A percentile compares a stretch with the other conserved stretches of the same genome.
phyloP scores from a whole-genome alignment of 2,113 vertebrate species.

The Anser cygnoides region DNA sequence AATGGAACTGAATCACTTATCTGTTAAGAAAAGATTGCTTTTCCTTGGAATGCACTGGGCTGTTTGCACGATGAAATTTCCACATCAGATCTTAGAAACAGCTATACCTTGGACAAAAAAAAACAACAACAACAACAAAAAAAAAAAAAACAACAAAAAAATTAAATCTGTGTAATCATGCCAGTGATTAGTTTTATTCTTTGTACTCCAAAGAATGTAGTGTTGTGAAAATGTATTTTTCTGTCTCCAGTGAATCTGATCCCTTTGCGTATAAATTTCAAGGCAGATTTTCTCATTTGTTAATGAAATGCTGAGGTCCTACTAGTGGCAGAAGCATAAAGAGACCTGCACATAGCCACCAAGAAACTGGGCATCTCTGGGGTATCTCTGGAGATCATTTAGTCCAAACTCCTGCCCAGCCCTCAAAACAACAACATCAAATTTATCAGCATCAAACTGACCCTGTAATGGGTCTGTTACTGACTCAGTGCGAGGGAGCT shows the following conservation, averaged over 20 bases:
- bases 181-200: not conserved
- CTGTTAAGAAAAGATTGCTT: not conserved
- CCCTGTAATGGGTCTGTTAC: not conserved
- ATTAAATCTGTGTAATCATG: not conserved
- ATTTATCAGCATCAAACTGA: not conserved
- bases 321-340: not conserved
- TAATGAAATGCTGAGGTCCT: not conserved
- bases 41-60: not conserved
- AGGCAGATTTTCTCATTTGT: not conserved
- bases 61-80: not conserved
- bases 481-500: not conserved
- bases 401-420: not conserved
- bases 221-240: not conserved
- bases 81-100: not conserved
- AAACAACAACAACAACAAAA: not conserved
- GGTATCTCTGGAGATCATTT: not conserved
- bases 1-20: not conserved
- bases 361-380: not conserved
- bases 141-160: not conserved
- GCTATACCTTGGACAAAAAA: not conserved
- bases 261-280: not conserved
- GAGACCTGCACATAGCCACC: accelerated
- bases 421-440: not conserved
- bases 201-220: not conserved
- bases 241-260: not conserved